Percentiles rank a stretch among this genome's conserved stretches.
Conservation (phyloP, 2,797 vertebrate species). For the Rhinichthys osculus region DNA sequence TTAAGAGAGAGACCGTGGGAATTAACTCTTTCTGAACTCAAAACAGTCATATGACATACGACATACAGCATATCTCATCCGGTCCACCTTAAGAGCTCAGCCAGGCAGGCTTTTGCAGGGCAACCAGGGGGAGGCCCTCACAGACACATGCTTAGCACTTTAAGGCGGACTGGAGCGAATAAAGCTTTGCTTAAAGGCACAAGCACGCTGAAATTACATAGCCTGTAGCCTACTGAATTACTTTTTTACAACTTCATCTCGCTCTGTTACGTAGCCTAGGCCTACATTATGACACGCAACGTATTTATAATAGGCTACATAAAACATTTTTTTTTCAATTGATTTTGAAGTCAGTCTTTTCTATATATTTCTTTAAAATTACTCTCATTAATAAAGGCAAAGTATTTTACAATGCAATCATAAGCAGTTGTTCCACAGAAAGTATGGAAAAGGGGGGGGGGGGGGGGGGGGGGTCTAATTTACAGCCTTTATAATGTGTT, state of each 20-base stretch:
- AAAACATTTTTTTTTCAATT: not conserved
- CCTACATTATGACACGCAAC: not conserved
- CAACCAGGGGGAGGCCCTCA: constrained; percentile 80
- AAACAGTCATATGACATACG: constrained; percentile 54
- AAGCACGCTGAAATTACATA: constrained; percentile 59
- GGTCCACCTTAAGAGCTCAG: constrained; percentile 84
- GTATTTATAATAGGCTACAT: not conserved
- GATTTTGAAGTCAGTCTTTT: not conserved
- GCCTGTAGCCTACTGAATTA: not conserved
- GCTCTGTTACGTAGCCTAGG: not conserved
- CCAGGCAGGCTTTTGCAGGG: constrained; percentile 80
- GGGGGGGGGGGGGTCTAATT: not conserved
- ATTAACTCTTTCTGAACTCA: constrained; percentile 78
- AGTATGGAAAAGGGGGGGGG: not conserved
- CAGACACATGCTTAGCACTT: constrained; percentile 83
- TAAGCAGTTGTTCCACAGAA: not conserved
- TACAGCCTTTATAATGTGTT: too few species aligned
- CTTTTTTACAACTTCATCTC: not conserved
- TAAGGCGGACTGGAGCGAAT: constrained; percentile 86
- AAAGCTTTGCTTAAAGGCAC: constrained; percentile 77
- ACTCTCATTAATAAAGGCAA: not conserved
- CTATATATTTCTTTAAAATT: not conserved
- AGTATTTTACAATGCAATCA: not conserved
- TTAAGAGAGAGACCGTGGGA: constrained; percentile 72
- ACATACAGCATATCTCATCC: constrained; percentile 63